Evolutionary conservation across 2,113 vertebrate genomes (phyloP).

Genomic region (Eulemur macaco): DNA sequence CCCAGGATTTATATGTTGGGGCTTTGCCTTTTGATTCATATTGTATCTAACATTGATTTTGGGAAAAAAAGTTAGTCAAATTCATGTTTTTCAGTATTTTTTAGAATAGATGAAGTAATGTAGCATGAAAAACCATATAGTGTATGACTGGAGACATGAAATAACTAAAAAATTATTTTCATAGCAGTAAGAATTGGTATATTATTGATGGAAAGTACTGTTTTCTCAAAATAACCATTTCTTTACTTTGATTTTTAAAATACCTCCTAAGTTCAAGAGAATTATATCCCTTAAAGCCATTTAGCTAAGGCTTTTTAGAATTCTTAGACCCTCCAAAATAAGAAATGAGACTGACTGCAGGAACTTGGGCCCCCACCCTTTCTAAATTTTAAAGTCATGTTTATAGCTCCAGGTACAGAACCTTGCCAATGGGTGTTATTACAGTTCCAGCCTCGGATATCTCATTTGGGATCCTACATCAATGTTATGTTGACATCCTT

Average conservation of each 20-base stretch:
- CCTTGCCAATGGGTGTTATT: neutral
- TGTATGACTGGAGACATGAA: neutral
- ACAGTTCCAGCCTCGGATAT: neutral
- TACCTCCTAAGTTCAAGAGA: neutral
- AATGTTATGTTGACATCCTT: neutral
- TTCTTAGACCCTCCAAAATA: neutral
- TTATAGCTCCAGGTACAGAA: neutral
- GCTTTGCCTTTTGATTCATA: conserved; percentile 39
- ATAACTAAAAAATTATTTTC: neutral
- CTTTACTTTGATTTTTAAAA: neutral
- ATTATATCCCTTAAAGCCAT: neutral
- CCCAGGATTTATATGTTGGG: conserved; percentile 31
- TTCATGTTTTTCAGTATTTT: neutral
- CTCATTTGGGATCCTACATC: neutral
- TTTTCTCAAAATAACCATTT: neutral
- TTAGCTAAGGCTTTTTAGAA: neutral
- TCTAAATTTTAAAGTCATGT: neutral
- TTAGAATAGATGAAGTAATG: conserved; percentile 18
- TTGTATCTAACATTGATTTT: conserved; percentile 33
- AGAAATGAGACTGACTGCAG: neutral
- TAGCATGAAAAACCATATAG: neutral
- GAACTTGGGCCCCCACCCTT: neutral
- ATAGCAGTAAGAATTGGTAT: neutral
- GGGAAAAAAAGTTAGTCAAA: conserved; percentile 1
- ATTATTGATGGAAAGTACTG: neutral